Evolutionary conservation across 2,888 invertebrate species (phyloP).

Genomic region (Hipparchia sbordonii): DNA sequence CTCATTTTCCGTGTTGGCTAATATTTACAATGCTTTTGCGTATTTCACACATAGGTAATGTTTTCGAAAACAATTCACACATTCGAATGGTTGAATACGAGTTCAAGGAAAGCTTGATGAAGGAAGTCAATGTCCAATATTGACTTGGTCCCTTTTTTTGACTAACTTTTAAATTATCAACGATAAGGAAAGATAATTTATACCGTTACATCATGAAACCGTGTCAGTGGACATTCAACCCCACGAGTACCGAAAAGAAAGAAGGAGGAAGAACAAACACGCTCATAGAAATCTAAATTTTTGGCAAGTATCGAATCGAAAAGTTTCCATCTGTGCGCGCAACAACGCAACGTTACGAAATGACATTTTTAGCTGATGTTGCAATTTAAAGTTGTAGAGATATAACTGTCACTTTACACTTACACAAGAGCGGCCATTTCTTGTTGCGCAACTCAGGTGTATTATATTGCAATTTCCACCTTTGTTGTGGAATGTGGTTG

Average conservation of each 20-base stretch:
- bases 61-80: neutral
- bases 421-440: neutral
- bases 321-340: no score
- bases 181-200: no score
- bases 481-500: neutral
- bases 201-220: no score
- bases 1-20: neutral
- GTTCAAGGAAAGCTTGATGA: neutral
- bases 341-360: neutral
- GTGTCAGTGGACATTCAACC: no score
- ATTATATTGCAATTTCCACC: conserved; percentile 7
- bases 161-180: neutral
- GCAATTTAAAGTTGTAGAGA: neutral
- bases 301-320: no score
- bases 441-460: neutral
- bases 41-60: neutral
- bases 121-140: neutral
- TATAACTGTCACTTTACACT: neutral
- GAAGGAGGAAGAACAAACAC: no score
- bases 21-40: neutral
- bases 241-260: no score
- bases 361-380: neutral
- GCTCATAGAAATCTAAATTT: no score
- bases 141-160: neutral
- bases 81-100: neutral